Base-by-base conservation (phyloP, 1,140 invertebrate species). In the Nasonia vitripennis region DNA sequence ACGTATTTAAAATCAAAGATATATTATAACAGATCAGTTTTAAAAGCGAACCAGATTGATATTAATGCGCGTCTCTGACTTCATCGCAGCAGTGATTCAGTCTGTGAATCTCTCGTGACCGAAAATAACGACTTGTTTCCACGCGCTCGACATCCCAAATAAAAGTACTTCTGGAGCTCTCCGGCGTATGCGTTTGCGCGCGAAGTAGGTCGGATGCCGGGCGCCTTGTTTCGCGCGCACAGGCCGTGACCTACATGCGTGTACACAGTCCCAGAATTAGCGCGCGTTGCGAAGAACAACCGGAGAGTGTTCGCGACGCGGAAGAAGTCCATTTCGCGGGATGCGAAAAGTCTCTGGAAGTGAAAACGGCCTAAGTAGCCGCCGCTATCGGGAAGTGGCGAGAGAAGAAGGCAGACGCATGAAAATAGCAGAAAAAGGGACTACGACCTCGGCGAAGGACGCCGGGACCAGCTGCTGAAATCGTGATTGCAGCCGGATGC, bases 361-460 rank as follows among this genome's bases (percentile, higher is more conserved):
- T 14, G 2, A 71, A 17, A 71, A 7, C 68, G 68, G 34, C 12
- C 3, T 27, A 17, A n/a, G 68, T 31, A 14, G 68, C 34, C 20
- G 68, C 2, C 12, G 23, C 9, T 4, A 71, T 62, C 55, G 55
- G 31, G 31, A 71, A 31, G 68, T n/a, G n/a, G 6, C 67, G 67
- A 5, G 67, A 70, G 27, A 2, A 6, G 41, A 67, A 70, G n/a
- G n/a, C 11, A 27, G 10, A 27, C 20, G 67, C 0, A 20, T 77
- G 75, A 34, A 78, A 51, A 78, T 78, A 78, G n/a, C 75, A 10
- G 68, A 48, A 81, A 81, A 73, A 73, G 70, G 80, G 67, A 71
- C 45, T 71, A 31, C 45, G 68, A 81, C 68, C 68, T 73, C 37
- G 68, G 9, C 41, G 70, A 81, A 81, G 80, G 80, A 27, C 80